A percentile compares a stretch with the other conserved stretches of the same genome.
phyloP scores from a whole-genome alignment of 2,797 vertebrate genomes.

The Paratrypauchen microcephalus region DNA sequence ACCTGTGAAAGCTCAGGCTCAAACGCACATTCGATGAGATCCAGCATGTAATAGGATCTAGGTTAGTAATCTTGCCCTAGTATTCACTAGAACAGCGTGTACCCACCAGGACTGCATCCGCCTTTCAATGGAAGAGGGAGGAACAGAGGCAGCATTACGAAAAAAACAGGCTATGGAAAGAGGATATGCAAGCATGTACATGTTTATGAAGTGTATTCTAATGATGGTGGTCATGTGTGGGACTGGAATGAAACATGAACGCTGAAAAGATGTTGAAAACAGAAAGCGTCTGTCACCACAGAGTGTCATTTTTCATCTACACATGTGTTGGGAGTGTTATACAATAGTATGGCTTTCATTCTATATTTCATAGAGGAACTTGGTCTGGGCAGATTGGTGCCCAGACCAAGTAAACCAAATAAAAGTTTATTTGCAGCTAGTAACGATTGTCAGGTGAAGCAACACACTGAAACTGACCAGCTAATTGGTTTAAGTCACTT shows the following conservation, averaged over 20 bases:
- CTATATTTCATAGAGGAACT: neutral
- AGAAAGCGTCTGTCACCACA: neutral
- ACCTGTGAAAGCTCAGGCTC: constrained; percentile 55
- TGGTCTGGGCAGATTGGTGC: too few species aligned
- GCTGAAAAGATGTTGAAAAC: neutral
- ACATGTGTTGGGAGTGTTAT: neutral
- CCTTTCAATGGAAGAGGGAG: constrained; percentile 33
- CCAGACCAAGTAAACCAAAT: too few species aligned
- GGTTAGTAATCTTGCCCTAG: constrained; percentile 54
- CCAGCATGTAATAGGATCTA: constrained; percentile 62
- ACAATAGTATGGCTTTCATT: neutral
- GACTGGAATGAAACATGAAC: neutral
- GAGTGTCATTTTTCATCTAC: constrained; percentile 23
- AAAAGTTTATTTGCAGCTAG: neutral
- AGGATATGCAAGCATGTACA: constrained; percentile 12
- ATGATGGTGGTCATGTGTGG: neutral
- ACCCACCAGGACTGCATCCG: constrained; percentile 45
- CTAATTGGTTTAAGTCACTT: neutral
- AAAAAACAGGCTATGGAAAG: constrained; percentile 8
- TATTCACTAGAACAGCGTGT: constrained; percentile 61
- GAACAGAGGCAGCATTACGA: constrained; percentile 11
- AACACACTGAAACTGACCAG: neutral
- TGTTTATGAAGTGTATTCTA: neutral
- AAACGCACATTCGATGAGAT: constrained; percentile 17
- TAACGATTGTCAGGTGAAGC: neutral